phyloP scores from a whole-genome alignment of 2,888 invertebrate species.

The Leptopilina drosophilae region DNA sequence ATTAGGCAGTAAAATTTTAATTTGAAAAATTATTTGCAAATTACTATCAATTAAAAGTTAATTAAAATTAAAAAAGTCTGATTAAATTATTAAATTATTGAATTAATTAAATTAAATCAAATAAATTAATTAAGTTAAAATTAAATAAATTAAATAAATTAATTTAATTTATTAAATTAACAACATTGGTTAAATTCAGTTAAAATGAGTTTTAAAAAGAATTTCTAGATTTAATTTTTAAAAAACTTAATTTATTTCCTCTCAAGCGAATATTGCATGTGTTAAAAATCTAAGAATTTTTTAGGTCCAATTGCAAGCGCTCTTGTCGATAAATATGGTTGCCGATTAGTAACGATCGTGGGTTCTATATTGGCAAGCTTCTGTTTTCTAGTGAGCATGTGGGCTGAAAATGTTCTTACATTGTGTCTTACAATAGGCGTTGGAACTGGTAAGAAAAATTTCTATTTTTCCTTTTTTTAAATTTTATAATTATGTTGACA shows the following conservation, averaged over 20 bases:
- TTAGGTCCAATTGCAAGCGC: slow-evolving; percentile 97
- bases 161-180: no score
- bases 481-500: no score
- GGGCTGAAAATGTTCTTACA: slow-evolving; percentile 88
- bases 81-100: no score
- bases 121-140: no score
- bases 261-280: background rate
- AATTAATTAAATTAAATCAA: no score
- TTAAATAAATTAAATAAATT: no score
- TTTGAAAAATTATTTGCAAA: no score
- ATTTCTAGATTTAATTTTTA: background rate
- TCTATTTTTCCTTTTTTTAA: background rate
- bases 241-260: background rate
- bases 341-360: slow-evolving; percentile 92
- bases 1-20: no score
- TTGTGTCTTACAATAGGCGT: slow-evolving; percentile 96
- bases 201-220: background rate
- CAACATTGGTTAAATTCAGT: no score
- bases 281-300: background rate
- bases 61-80: no score
- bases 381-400: slow-evolving; percentile 89
- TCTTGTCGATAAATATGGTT: slow-evolving; percentile 96
- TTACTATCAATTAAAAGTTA: no score
- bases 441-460: slow-evolving; percentile 83
- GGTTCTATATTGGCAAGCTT: slow-evolving; percentile 88